A percentile compares a stretch with the other conserved stretches of the same genome.
Conservation (phyloP, 2,797 vertebrate species). For the Poecilia gillii region DNA sequence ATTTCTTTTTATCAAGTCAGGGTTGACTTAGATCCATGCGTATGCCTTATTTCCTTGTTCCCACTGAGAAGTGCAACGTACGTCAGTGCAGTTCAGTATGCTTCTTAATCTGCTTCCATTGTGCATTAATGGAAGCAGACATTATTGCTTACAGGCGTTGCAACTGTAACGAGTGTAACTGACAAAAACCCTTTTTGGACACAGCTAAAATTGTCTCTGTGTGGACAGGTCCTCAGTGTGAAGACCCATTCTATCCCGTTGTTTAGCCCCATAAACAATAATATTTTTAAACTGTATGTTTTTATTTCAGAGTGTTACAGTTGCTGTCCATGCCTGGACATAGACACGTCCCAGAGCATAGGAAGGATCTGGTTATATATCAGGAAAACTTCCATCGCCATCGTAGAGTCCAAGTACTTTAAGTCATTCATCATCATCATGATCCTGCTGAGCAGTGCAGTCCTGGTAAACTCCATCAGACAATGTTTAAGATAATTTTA, state of each 20-base stretch:
- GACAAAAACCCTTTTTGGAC: neutral
- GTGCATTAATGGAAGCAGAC: too few species aligned
- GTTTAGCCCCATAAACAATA: neutral
- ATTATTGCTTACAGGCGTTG: too few species aligned
- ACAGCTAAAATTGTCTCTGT: neutral
- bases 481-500: neutral
- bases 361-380: constrained; percentile 88
- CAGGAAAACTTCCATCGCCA: constrained; percentile 87
- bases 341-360: constrained; percentile 83
- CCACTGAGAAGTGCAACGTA: too few species aligned
- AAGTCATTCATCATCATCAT: constrained; percentile 97
- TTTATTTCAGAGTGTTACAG: constrained; percentile 83
- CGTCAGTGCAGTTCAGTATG: too few species aligned
- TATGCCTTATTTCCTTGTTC: too few species aligned
- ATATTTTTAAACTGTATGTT: neutral
- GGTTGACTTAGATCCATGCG: too few species aligned
- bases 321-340: constrained; percentile 85
- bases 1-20: too few species aligned
- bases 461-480: constrained; percentile 81
- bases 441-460: constrained; percentile 95
- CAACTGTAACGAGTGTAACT: neutral
- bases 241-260: too few species aligned
- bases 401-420: constrained; percentile 95
- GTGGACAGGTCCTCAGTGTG: neutral
- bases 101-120: too few species aligned